Percentiles rank a stretch among this genome's conserved stretches.
phyloP scores from a whole-genome alignment of 2,797 vertebrate genomes.

The Sciaenops ocellatus region DNA sequence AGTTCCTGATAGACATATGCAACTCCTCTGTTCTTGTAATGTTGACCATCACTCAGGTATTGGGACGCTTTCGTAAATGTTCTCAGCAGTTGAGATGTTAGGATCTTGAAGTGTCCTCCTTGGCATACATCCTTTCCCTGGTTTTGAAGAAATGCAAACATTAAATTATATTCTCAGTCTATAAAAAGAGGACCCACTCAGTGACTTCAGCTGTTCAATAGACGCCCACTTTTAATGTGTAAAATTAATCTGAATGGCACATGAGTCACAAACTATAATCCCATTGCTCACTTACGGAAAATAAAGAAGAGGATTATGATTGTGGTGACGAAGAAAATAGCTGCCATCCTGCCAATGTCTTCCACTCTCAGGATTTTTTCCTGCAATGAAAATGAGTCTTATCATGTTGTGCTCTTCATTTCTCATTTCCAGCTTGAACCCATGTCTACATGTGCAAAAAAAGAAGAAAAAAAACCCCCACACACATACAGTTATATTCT shows the following conservation, averaged over 20 bases:
- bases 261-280: constrained; percentile 49
- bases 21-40: not conserved
- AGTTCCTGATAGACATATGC: not conserved
- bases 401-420: not conserved
- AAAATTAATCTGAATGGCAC: constrained; percentile 39
- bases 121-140: constrained; percentile 42
- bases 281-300: constrained; percentile 64
- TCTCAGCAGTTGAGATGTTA: constrained; percentile 36
- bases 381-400: constrained; percentile 52
- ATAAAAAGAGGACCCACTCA: not conserved
- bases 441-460: not conserved
- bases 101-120: not conserved
- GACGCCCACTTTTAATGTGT: constrained; percentile 27
- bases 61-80: constrained; percentile 59
- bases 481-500: not conserved
- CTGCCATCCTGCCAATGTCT: constrained; percentile 62
- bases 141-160: constrained; percentile 46
- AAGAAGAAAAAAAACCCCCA: too few relatives aligned
- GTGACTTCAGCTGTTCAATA: constrained; percentile 19
- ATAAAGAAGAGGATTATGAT: constrained; percentile 64
- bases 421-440: not conserved
- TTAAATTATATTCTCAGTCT: not conserved
- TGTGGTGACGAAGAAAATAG: constrained; percentile 43
- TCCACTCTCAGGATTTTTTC: constrained; percentile 17
- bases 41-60: constrained; percentile 9